Evolutionary conservation across 2,113 vertebrate species (phyloP).

Genomic region (Rafetus swinhoei): DNA sequence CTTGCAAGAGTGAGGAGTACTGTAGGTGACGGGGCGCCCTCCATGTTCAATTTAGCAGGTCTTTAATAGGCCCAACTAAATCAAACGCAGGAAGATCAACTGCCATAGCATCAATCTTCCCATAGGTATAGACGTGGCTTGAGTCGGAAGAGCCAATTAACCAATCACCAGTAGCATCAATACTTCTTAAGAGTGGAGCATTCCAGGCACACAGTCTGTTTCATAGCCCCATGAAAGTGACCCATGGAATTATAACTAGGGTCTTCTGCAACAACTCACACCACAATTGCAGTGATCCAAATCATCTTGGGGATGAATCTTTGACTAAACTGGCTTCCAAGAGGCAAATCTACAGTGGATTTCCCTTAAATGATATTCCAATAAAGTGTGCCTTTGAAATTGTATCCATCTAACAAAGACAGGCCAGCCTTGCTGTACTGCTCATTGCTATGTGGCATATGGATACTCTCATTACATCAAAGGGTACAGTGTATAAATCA

Average conservation of each 20-base stretch:
- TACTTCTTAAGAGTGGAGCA: background rate
- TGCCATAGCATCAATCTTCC: too few species aligned
- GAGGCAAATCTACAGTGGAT: background rate
- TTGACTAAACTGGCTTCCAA: background rate
- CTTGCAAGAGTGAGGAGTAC: too few species aligned
- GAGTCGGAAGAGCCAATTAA: background rate
- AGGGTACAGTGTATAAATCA: background rate
- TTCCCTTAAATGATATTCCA: background rate
- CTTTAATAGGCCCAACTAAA: too few species aligned
- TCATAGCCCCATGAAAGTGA: background rate
- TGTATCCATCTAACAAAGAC: background rate
- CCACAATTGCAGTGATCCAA: background rate
- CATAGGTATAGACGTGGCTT: too few species aligned
- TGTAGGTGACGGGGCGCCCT: too few species aligned
- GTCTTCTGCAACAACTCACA: background rate
- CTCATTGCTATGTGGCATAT: background rate
- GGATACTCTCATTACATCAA: background rate
- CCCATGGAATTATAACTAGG: background rate
- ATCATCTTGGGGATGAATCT: background rate
- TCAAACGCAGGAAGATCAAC: too few species aligned
- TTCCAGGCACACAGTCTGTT: background rate
- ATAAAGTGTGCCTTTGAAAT: background rate
- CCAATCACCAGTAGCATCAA: background rate
- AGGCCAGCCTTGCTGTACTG: background rate
- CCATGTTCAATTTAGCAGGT: too few species aligned